Conservation (phyloP, 2,888 invertebrate genomes). For the Polyommatus iphigenia region DNA sequence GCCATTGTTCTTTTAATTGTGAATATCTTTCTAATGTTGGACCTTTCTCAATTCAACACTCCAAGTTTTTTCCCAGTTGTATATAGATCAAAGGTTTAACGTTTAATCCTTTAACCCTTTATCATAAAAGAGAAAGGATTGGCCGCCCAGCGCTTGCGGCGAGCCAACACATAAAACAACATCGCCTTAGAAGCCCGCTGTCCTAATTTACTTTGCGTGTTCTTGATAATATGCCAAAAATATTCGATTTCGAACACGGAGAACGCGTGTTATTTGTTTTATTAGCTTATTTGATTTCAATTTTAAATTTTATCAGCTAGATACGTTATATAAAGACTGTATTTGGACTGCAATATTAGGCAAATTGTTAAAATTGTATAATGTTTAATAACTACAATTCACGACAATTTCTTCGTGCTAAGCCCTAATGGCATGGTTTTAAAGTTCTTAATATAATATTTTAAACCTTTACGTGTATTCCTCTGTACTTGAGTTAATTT, state of each 20-base stretch:
- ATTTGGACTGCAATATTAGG: too few species aligned
- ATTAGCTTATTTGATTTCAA: neutral
- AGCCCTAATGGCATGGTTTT: neutral
- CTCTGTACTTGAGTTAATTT: too few species aligned
- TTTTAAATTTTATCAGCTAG: neutral
- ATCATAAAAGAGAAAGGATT: conserved; percentile 9
- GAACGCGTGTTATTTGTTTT: neutral
- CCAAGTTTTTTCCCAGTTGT: neutral
- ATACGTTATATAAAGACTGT: too few species aligned
- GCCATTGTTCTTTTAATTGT: too few species aligned
- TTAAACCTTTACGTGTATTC: too few species aligned
- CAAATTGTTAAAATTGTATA: too few species aligned
- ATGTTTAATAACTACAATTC: neutral
- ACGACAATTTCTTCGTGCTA: neutral
- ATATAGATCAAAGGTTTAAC: neutral
- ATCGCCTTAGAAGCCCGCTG: neutral
- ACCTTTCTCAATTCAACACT: neutral
- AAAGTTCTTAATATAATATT: too few species aligned
- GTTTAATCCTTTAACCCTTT: neutral
- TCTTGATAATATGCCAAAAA: neutral
- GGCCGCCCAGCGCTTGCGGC: neutral
- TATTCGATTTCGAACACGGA: neutral
- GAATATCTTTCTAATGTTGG: too few species aligned
- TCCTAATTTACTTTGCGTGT: conserved; percentile 6
- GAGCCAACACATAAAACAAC: conserved; percentile 14